Evolutionary conservation across 1,140 invertebrate species (phyloP), one percentile per base, ranked within the genome.

Genomic region (Drosophila nebulosa): DNA sequence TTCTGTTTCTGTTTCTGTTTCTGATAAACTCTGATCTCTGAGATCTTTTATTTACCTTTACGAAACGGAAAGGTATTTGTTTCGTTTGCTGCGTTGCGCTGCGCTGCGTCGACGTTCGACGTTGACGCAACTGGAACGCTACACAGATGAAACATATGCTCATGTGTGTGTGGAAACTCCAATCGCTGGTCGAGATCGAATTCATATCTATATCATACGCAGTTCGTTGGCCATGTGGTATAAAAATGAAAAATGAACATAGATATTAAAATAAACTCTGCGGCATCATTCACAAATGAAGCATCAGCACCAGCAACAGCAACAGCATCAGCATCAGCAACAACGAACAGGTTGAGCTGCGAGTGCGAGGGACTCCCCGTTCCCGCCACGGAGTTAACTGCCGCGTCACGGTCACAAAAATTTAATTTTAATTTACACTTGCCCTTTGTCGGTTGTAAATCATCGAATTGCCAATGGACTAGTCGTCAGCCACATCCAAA

Each of bases 201-300:
- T 18, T 22, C 32, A 24, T 56, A 39, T 14, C 16, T 62, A 35
- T 36, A 26, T 69, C 30, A 52, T 51, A 51, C 26, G 39, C 26
- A 59, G 57, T 52, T 22, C 58, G 16, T 59, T 73, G 65, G 65
- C 60, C 72, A 84, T 84, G 76, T 69, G 59, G 64, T 85, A 66
- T 65, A 53, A 77, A 61, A 64, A 77, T 77, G 60, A 76, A 84
- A 76, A 55, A 84, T 84, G 80, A 67, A 62, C 79, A 76, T 69
- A 62, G 59, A 62, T 24, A 75, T 64, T 72, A 52, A 79, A 53
- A 32, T 35, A 62, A 60, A 36, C 27, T 59, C 68, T 58, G 51
- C 26, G 36, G 18, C 46, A 52, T 65, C 55, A 64, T 52, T 69
- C 26, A 16, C 63, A 66, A 55, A 26, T 51, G 36, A 4, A 56